Evolutionary conservation across 2,113 vertebrate species (phyloP), one percentile per base, ranked within the genome.

Genomic region (Steatornis caripensis): DNA sequence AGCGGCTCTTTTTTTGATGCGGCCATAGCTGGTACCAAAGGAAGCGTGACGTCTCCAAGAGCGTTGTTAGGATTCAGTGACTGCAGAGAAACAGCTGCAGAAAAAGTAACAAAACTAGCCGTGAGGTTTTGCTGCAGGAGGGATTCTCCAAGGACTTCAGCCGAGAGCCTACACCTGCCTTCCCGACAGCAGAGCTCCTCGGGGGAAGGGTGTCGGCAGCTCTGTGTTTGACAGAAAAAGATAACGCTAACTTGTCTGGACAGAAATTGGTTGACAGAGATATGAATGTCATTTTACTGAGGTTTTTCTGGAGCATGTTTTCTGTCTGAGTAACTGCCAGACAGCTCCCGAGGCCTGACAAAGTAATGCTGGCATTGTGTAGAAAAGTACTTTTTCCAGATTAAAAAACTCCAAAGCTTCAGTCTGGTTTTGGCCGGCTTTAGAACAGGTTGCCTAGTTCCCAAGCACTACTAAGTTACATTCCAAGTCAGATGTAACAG

Each of bases 41-140:
- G 22, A 32, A 21, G 37, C 0, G 0, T 8, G 46, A 55, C 6
- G 45, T 71, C 57, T 26, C 15, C 1, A 3, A 16, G 51, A 37
- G 51, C 0, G 0, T 3, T 34, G 32, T 23, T 84, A 10, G 1
- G 27, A 48, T 72, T 89, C 55, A 18, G 3, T 46, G 18, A 2
- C 6, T 6, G 36, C 3, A 68, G 64, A 55, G 48, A 64, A 75
- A 36, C 1, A 29, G 61, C 51, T 39, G 55, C 12, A 19, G 60
- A 18, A 64, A 79, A 54, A 60, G 21, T 23, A 68, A 43, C 15
- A n/a, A 58, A 58, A 11, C 12, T 11, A 62, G 65, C 5, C 9
- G 13, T 15, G 23, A 55, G 48, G 27, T 37, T 78, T 75, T 68
- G 48, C 62, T 71, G 26, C 27, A 7, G 75, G 10, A 45, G 46